Evolutionary conservation across 2,888 invertebrate genomes (phyloP), one percentile per base, ranked within the genome.

Genomic region (Eurytoma californica): DNA sequence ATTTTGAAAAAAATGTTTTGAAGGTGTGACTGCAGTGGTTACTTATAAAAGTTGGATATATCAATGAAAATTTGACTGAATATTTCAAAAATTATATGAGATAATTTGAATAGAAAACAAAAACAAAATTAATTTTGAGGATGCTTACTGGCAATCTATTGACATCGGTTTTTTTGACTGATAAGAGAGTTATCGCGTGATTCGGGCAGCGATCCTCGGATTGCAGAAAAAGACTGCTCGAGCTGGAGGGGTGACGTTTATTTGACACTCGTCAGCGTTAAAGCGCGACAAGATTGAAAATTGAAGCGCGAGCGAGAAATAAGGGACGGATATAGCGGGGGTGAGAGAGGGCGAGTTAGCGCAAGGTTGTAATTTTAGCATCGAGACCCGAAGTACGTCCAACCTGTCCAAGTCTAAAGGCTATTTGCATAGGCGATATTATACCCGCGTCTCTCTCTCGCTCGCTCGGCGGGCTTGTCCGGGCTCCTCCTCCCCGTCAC

Each of bases 381-480:
- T 81, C 79, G 81, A 79, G 79, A 74, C 58, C 84, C 83, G 86
- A 89, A 87, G 88, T 88, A 89, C 86, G 88, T 88, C 87, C 87
- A 88, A 87, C 86, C 88, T 87, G 88, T 89, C 88, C 88, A 88
- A 89, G 88, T 89, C 89, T 88, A 88, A 88, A 87, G 89, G 89
- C 88, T 89, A 89, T 89, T 89, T 89, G 89, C 89, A 89, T 89
- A 89, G 89, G 87, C 89, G 88, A 89, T 89, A 89, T 89, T 89
- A 89, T 89, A 89, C 88, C 88, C 78, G 73, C 82, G 81, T 77
- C 79, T 75, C 67, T 66, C 81, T 39, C 39, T 9, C 39, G 39
- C 39, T 9, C 39, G 39, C 39, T 39, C 39, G 39, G 39, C 39
- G 81, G 74, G 81, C 80, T 77, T 74, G 74, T 80, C 78, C 75